Conservation (phyloP, 2,888 invertebrate genomes). For the Choreutis nemorana region DNA sequence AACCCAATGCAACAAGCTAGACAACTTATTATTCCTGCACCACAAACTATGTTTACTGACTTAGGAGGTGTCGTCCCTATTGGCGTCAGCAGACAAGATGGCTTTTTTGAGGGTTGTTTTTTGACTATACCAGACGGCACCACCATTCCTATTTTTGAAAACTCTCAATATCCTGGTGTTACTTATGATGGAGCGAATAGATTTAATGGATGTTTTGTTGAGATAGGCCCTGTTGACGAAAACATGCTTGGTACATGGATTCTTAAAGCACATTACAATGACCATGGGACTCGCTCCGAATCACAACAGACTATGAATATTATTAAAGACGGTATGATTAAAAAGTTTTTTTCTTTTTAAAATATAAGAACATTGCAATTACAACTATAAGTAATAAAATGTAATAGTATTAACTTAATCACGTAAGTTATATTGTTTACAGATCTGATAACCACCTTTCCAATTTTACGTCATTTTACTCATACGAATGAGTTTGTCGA, state of each 20-base stretch:
- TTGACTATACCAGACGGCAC: conserved; percentile 8
- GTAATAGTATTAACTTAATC: too few relatives aligned
- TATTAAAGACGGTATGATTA: not conserved
- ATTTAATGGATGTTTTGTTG: conserved; percentile 7
- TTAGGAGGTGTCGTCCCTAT: conserved; percentile 5
- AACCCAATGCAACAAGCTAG: conserved; percentile 5
- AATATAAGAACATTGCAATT: too few relatives aligned
- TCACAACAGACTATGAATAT: conserved; percentile 6
- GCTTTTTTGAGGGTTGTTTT: conserved; percentile 8
- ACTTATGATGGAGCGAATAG: conserved; percentile 6
- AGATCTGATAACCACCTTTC: conserved; percentile 4
- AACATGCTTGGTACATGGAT: conserved; percentile 7
- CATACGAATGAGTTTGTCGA: conserved; percentile 5
- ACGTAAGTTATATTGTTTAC: conserved; percentile 2
- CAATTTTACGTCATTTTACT: conserved; percentile 4
- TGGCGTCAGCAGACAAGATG: conserved; percentile 6
- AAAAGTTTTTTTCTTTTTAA: too few relatives aligned
- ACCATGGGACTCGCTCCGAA: conserved; percentile 6
- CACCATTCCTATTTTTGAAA: conserved; percentile 3
- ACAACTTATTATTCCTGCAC: conserved; percentile 5
- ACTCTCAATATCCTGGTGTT: conserved; percentile 6
- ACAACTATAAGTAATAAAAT: too few relatives aligned
- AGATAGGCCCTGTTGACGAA: conserved; percentile 8
- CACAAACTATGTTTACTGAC: conserved; percentile 3
- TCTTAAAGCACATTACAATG: conserved; percentile 5